These are phyloP conservation scores for Neostethus bicornis DNA, from an alignment of 2,797 vertebrate species.

Conservation along the genomic window DNA sequence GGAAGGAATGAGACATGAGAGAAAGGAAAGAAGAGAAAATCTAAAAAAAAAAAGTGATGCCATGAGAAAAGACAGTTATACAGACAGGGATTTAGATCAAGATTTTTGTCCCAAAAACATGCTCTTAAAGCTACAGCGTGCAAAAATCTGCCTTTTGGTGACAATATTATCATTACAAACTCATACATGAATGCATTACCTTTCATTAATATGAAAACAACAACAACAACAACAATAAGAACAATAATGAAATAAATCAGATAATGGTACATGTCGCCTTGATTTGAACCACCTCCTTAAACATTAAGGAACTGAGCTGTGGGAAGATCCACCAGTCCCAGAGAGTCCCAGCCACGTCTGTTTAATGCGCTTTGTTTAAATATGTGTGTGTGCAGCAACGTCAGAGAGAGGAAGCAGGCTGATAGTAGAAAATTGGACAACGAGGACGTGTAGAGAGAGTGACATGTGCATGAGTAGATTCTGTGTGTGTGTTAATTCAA, in stretches of 20 bases:
- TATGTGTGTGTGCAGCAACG: constrained; percentile 28
- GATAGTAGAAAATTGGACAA: constrained; percentile 64
- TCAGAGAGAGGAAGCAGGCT: constrained; percentile 59
- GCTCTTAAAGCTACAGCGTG: constrained; percentile 92
- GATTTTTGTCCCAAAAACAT: constrained; percentile 84
- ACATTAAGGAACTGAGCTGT: constrained; percentile 97
- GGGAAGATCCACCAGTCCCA: constrained; percentile 80
- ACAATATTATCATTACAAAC: constrained; percentile 80
- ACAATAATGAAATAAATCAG: constrained; percentile 76
- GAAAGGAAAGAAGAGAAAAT: constrained; percentile 24
- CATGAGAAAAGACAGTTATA: constrained; percentile 46
- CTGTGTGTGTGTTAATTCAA: constrained; percentile 75
- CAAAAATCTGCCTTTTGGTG: constrained; percentile 87
- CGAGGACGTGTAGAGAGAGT: constrained; percentile 43
- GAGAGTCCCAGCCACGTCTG: constrained; percentile 65
- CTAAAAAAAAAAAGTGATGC: constrained; percentile 39
- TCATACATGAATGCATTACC: constrained; percentile 85
- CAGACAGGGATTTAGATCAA: constrained; percentile 56
- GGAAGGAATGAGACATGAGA: constrained; percentile 11
- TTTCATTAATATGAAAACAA: constrained; percentile 85
- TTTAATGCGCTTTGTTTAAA: constrained; percentile 56
- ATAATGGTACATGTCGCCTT: constrained; percentile 88
- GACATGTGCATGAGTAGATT: constrained; percentile 32
- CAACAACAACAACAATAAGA: constrained; percentile 75
- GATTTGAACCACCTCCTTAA: constrained; percentile 92